Percentiles rank a stretch among this genome's conserved stretches.
Conservation (phyloP, 2,888 invertebrate genomes). For the Dolomedes plantarius region DNA sequence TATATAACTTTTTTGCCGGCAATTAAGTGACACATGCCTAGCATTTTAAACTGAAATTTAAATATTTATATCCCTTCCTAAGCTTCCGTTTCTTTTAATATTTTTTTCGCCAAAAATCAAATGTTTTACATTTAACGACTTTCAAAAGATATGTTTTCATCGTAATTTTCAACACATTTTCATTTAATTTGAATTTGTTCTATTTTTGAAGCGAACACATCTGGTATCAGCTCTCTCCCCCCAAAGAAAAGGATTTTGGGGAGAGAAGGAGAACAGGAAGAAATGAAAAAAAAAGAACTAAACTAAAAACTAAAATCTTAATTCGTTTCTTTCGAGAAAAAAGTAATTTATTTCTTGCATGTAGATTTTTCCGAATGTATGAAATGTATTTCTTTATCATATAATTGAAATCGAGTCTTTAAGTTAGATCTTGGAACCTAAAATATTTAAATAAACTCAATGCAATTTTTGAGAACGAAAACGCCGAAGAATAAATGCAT, state of each 20-base stretch:
- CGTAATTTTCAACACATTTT: not conserved
- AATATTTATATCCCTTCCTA: not conserved
- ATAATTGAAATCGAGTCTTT: constrained; percentile 3
- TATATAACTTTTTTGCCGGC: no score
- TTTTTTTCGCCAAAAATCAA: not conserved
- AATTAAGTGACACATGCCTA: no score
- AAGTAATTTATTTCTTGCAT: not conserved
- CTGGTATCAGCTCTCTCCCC: not conserved
- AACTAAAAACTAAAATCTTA: not conserved
- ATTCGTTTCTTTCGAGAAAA: not conserved
- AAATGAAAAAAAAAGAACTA: not conserved
- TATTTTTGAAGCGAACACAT: constrained; percentile 8
- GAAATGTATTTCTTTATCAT: constrained; percentile 8
- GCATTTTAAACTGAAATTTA: not conserved
- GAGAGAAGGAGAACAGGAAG: no score
- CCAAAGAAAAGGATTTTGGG: not conserved
- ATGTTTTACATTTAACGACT: not conserved
- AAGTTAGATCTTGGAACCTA: not conserved
- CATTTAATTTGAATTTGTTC: not conserved
- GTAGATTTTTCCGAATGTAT: not conserved
- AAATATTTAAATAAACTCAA: constrained; percentile 12
- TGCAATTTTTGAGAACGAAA: not conserved
- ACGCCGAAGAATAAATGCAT: not conserved
- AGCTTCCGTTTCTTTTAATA: not conserved
- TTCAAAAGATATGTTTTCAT: not conserved